Percentiles rank a stretch among this genome's conserved stretches.
Evolutionary conservation across 2,113 vertebrate species (phyloP).

Genomic region (Bujurquina vittata): DNA sequence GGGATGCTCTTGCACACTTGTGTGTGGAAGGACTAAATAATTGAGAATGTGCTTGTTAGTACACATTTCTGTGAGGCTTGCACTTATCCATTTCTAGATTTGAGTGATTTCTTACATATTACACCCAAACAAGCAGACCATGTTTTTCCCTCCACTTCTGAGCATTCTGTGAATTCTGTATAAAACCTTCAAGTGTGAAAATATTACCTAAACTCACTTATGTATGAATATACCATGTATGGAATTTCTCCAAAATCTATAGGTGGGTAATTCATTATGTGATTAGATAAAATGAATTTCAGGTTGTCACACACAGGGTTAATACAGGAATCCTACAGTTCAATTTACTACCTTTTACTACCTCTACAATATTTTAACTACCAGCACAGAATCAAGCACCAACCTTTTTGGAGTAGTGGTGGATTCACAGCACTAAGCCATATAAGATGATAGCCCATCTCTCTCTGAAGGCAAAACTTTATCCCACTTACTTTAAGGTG

Average conservation of each 20-base stretch:
- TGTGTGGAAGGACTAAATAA: constrained; percentile 9
- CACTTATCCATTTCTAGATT: constrained; percentile 15
- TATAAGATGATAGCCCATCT: no score
- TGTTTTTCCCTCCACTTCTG: not conserved
- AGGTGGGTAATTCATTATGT: not conserved
- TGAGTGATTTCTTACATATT: not conserved
- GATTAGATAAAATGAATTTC: not conserved
- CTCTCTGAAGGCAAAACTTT: no score
- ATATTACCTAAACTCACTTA: not conserved
- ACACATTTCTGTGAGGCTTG: constrained; percentile 1
- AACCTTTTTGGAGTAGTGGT: no score
- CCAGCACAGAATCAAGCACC: no score
- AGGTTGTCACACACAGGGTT: not conserved
- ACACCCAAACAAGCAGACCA: not conserved
- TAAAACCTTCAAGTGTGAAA: not conserved
- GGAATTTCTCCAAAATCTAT: not conserved
- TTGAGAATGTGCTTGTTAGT: not conserved
- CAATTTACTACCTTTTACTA: no score
- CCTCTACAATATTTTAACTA: no score
- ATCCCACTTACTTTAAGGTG: no score
- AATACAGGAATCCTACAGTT: no score
- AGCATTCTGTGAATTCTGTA: not conserved
- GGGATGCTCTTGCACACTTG: constrained; percentile 2
- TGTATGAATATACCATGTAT: not conserved
- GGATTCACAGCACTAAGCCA: no score